Evolutionary conservation across 2,888 invertebrate species (phyloP).

Genomic region (Poecilobothrus nobilitatus): DNA sequence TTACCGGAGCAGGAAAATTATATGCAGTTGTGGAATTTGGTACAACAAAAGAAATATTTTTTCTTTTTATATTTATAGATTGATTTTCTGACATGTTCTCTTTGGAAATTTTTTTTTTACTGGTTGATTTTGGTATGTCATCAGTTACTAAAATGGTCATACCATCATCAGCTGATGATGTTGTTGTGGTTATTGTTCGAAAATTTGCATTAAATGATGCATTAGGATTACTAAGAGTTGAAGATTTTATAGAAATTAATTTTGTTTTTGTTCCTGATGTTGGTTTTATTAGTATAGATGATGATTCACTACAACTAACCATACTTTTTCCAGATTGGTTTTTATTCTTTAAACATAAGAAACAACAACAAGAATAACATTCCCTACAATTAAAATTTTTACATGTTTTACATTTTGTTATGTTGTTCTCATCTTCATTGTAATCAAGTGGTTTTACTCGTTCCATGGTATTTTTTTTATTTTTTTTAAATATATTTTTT

Average conservation of each 20-base stretch:
- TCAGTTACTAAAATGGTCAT: neutral
- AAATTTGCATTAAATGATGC: neutral
- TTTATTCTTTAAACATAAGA: neutral
- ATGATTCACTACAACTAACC: neutral
- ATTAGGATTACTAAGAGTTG: neutral
- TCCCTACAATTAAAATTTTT: neutral
- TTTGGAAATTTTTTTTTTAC: neutral
- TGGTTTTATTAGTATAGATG: neutral
- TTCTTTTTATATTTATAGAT: neutral
- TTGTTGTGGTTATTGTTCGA: neutral
- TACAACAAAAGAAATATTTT: neutral
- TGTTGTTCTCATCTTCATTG: neutral
- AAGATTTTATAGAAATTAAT: neutral
- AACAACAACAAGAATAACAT: neutral
- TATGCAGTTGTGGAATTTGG: neutral
- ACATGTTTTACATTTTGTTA: neutral
- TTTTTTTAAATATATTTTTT: neutral
- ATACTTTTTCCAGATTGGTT: neutral
- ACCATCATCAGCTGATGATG: neutral
- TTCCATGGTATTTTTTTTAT: neutral
- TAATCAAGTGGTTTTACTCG: neutral
- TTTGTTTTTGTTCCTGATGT: neutral
- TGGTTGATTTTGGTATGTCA: neutral
- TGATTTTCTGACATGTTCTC: neutral
- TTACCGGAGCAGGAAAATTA: no score